These are phyloP conservation scores for Zoanthus gigantus DNA, from an alignment of 92 coral and sea anemone genomes.

Conservation along the genomic window DNA sequence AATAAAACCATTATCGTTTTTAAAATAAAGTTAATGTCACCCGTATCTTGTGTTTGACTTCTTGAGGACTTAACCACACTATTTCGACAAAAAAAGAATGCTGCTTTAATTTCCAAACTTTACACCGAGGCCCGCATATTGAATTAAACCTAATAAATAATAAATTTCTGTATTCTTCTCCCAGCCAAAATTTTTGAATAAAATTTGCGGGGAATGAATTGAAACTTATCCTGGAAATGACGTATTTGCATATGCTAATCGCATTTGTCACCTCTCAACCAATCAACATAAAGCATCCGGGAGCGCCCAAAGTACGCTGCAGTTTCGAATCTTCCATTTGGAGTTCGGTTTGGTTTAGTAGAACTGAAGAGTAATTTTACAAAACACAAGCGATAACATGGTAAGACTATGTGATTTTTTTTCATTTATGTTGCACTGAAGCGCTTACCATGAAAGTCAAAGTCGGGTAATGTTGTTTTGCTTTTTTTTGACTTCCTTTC, in stretches of 20 bases:
- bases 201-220: constrained; percentile 1
- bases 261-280: constrained; percentile 34
- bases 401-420: neutral
- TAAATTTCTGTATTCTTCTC: constrained; percentile 8
- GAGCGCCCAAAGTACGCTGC: constrained; percentile 49
- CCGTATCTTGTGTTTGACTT: neutral
- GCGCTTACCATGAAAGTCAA: neutral
- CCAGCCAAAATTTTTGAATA: constrained; percentile 1
- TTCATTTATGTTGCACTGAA: neutral
- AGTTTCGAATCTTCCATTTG: constrained; percentile 55
- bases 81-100: neutral
- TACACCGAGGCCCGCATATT: neutral
- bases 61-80: neutral
- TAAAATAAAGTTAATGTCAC: neutral
- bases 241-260: constrained; percentile 40
- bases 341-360: constrained; percentile 21
- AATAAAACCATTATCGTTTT: constrained; percentile 9
- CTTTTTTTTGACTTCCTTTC: neutral
- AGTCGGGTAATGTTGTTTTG: neutral
- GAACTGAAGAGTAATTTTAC: neutral
- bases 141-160: neutral
- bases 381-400: constrained; percentile 27
- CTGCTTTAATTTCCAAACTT: neutral
- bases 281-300: constrained; percentile 47
- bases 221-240: constrained; percentile 30